phyloP scores from a whole-genome alignment of 2,113 vertebrate species.

The Anguilla rostrata region DNA sequence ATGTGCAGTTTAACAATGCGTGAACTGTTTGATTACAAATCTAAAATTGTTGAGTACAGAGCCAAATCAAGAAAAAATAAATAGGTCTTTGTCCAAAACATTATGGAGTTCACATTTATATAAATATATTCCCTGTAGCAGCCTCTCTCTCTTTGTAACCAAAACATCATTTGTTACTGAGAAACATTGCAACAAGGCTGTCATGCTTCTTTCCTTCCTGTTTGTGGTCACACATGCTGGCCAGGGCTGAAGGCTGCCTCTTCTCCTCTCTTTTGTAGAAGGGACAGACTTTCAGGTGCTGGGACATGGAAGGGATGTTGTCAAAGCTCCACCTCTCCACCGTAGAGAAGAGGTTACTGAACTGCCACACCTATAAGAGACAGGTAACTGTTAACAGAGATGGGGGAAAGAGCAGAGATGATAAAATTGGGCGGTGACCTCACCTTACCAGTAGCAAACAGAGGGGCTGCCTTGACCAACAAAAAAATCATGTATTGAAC shows the following conservation, averaged over 20 bases:
- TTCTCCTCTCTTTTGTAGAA: conserved; percentile 76
- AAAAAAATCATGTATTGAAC: no score
- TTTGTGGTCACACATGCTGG: conserved; percentile 59
- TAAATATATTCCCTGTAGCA: no score
- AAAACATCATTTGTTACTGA: conserved; percentile 21
- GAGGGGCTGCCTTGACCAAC: no score
- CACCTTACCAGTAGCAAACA: no score
- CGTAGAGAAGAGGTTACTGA: conserved; percentile 86
- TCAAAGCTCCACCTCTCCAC: conserved; percentile 80
- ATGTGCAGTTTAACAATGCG: no score
- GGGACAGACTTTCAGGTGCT: conserved; percentile 84
- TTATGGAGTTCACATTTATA: no score
- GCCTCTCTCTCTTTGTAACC: no score
- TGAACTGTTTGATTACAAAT: no score
- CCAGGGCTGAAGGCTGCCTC: conserved; percentile 73
- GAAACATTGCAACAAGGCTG: conserved; percentile 71
- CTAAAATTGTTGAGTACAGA: no score
- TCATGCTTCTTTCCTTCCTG: conserved; percentile 43
- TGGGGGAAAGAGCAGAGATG: background rate
- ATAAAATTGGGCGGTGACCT: background rate
- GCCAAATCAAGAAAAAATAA: no score
- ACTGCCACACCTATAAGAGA: conserved; percentile 81
- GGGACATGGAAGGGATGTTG: conserved; percentile 70
- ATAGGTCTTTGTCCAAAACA: no score
- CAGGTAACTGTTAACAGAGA: background rate